These are phyloP conservation scores for Candidula unifasciata DNA, from an alignment of 2,888 invertebrate genomes.

Conservation along the genomic window DNA sequence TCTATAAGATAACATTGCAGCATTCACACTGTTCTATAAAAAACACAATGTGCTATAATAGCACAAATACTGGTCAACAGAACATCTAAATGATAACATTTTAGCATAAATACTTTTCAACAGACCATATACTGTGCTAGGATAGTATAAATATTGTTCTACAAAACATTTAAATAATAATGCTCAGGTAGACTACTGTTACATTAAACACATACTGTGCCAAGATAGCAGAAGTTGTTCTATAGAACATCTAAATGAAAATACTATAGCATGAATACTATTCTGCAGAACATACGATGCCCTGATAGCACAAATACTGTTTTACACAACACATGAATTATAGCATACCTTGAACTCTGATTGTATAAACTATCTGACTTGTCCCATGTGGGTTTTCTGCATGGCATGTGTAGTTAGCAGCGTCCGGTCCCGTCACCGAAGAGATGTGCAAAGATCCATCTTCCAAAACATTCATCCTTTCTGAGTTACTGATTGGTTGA, in stretches of 20 bases:
- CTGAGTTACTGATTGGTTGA: conserved; percentile 62
- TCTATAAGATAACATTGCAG: too few species aligned
- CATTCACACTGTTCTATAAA: too few species aligned
- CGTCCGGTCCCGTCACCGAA: conserved; percentile 91
- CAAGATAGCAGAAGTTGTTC: too few species aligned
- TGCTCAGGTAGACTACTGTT: too few species aligned
- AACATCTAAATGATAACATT: too few species aligned
- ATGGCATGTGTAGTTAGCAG: conserved; percentile 95
- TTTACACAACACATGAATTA: not conserved
- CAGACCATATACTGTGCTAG: not conserved
- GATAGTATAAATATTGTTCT: not conserved
- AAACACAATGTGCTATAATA: too few species aligned
- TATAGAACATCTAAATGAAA: too few species aligned
- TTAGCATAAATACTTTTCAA: not conserved
- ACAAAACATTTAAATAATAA: not conserved
- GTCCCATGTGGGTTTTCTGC: conserved; percentile 95
- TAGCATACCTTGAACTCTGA: conserved; percentile 87
- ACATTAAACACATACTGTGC: too few species aligned
- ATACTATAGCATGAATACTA: not conserved
- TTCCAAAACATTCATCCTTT: conserved; percentile 83
- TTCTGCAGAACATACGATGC: not conserved
- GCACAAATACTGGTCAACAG: too few species aligned
- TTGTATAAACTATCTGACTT: conserved; percentile 92
- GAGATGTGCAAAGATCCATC: conserved; percentile 95
- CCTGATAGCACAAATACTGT: not conserved